phyloP scores from a whole-genome alignment of 2,113 vertebrate genomes.

The Sorex fumeus region DNA sequence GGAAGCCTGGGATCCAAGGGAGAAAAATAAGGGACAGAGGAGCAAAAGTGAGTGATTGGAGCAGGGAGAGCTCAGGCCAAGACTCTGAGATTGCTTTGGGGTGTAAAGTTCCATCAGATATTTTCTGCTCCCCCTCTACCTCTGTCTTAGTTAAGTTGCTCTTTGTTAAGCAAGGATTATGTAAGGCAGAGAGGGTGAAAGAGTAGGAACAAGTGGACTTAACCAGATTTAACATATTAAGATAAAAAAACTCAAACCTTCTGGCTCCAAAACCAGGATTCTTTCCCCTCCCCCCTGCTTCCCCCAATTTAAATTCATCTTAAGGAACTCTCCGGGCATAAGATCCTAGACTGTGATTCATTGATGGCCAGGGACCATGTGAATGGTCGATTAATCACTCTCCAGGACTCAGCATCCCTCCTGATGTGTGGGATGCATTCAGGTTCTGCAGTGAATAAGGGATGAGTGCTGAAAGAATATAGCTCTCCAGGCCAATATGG shows the following conservation, averaged over 20 bases:
- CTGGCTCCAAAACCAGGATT: not conserved
- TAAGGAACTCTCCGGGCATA: not conserved
- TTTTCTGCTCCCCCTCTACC: not conserved
- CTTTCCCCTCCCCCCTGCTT: not conserved
- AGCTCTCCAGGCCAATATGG: not conserved
- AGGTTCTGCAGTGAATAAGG: not conserved
- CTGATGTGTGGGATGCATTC: not conserved
- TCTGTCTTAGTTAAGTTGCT: slow-evolving; percentile 12
- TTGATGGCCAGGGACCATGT: not conserved
- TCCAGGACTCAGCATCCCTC: not conserved
- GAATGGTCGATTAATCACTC: not conserved
- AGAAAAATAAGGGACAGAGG: not conserved
- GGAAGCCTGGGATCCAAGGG: not conserved
- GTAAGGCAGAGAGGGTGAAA: not conserved
- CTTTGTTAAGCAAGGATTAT: not conserved
- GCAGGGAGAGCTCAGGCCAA: not conserved
- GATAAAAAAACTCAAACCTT: not conserved
- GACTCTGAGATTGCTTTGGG: not conserved
- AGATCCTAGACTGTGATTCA: not conserved
- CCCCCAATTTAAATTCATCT: not conserved
- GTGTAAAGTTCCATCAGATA: not conserved
- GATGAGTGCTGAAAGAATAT: not conserved
- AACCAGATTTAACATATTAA: not conserved
- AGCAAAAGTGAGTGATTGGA: not conserved
- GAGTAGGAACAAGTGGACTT: not conserved